Conservation (phyloP, 1,140 invertebrate species). For the Globodera ellingtonae region DNA sequence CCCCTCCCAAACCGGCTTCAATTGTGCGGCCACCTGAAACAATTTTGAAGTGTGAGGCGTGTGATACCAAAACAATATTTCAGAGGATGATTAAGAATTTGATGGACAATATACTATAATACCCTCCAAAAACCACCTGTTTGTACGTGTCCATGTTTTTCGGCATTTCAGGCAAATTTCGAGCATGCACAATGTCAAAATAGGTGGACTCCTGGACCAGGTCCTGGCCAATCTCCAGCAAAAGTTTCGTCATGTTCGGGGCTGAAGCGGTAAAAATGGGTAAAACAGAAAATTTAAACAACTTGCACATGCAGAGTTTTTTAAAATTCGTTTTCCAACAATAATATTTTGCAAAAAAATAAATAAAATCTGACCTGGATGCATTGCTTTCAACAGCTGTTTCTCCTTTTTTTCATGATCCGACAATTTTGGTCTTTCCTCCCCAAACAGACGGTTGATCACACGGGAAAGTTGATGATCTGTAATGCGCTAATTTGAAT, state of each 20-base stretch:
- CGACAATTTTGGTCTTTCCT: slow-evolving; percentile 56
- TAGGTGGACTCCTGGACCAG: slow-evolving; percentile 64
- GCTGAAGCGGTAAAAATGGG: slow-evolving; percentile 46
- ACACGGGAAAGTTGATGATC: slow-evolving; percentile 45
- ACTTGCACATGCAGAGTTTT: no score
- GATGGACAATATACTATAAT: neutral
- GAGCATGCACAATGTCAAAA: slow-evolving; percentile 62
- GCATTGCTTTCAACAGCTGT: slow-evolving; percentile 43
- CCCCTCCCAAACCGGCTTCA: slow-evolving; percentile 62
- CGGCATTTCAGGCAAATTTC: slow-evolving; percentile 61
- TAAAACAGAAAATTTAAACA: neutral
- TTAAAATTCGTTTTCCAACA: neutral
- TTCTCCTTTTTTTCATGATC: slow-evolving; percentile 54
- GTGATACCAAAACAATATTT: neutral
- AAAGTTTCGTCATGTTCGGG: slow-evolving; percentile 61
- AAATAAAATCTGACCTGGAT: neutral
- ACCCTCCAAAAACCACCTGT: slow-evolving; percentile 44
- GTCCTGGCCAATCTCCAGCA: slow-evolving; percentile 64
- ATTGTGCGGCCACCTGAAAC: slow-evolving; percentile 60
- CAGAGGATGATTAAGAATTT: neutral
- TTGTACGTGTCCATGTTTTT: slow-evolving; percentile 65
- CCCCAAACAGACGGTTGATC: slow-evolving; percentile 56
- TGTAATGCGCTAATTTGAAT: neutral
- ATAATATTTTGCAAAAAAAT: no score
- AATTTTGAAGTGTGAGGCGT: neutral